phyloP scores from a whole-genome alignment of 1,140 invertebrate genomes.

The Plodia interpunctella region DNA sequence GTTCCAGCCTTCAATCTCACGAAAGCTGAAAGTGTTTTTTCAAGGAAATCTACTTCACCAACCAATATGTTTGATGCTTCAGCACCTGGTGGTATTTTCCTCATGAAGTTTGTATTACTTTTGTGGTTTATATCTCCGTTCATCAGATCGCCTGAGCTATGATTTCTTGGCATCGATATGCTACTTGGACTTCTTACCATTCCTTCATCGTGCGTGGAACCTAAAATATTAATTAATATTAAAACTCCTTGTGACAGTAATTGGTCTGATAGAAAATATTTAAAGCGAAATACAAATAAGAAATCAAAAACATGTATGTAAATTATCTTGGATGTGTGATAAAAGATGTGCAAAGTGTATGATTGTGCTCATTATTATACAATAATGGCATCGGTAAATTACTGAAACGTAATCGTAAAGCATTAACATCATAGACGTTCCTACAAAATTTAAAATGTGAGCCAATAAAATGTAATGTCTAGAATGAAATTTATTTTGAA shows the following conservation, averaged over 20 bases:
- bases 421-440: too few relatives aligned
- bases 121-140: slow-evolving; percentile 85
- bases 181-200: slow-evolving; percentile 89
- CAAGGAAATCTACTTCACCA: slow-evolving; percentile 97
- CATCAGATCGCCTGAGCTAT: slow-evolving; percentile 82
- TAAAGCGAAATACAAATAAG: slow-evolving; percentile 3
- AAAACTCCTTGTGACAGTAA: slow-evolving; percentile 11
- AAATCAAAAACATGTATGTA: background rate
- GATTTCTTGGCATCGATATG: slow-evolving; percentile 87
- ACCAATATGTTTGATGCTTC: slow-evolving; percentile 98
- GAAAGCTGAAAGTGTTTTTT: slow-evolving; percentile 94
- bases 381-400: too few relatives aligned
- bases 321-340: background rate
- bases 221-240: slow-evolving; percentile 50
- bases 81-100: slow-evolving; percentile 97
- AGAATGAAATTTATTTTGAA: too few relatives aligned
- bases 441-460: too few relatives aligned
- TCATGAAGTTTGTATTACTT: slow-evolving; percentile 95
- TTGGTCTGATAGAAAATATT: background rate
- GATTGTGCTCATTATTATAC: background rate
- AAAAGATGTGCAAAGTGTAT: background rate
- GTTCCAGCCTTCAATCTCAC: slow-evolving; percentile 92
- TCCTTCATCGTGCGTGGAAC: slow-evolving; percentile 63
- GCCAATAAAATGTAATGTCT: background rate
- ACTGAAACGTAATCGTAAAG: too few relatives aligned